These are phyloP conservation scores for Cherax quadricarinatus DNA, from an alignment of 1,140 invertebrate species.

Conservation along the genomic window DNA sequence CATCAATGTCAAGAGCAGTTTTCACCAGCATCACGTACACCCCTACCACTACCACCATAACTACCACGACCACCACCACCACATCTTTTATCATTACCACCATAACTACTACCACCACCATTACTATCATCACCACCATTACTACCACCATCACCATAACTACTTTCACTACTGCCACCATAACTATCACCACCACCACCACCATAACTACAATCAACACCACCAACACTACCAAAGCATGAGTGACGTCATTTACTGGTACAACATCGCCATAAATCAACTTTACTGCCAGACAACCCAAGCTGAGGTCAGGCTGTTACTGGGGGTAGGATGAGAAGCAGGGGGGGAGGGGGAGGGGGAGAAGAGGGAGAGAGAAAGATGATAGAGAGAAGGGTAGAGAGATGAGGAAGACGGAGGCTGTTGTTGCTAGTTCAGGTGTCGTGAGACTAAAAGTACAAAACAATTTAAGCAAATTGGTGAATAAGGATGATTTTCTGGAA, in stretches of 20 bases:
- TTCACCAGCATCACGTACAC: neutral
- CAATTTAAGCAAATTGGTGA: too few relatives aligned
- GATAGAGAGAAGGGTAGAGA: neutral
- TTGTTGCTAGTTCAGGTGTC: too few relatives aligned
- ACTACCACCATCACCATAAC: too few relatives aligned
- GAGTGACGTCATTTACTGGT: constrained; percentile 13
- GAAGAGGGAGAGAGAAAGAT: neutral
- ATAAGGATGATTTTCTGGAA: too few relatives aligned
- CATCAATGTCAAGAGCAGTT: neutral
- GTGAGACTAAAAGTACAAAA: too few relatives aligned
- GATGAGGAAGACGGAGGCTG: neutral
- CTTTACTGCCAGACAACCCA: constrained; percentile 12
- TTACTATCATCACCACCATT: too few relatives aligned
- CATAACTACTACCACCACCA: too few relatives aligned
- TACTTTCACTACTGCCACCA: too few relatives aligned
- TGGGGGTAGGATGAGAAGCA: neutral
- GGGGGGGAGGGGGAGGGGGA: neutral
- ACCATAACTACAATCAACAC: neutral
- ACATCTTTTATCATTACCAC: too few relatives aligned
- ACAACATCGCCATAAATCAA: constrained; percentile 31
- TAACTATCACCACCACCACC: neutral
- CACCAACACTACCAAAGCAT: neutral
- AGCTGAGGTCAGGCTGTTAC: neutral
- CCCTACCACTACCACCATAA: too few relatives aligned
- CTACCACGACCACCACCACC: too few relatives aligned